Evolutionary conservation across 2,113 vertebrate species (phyloP), one percentile per base, ranked within the genome.

Genomic region (Campylomormyrus tamandua): DNA sequence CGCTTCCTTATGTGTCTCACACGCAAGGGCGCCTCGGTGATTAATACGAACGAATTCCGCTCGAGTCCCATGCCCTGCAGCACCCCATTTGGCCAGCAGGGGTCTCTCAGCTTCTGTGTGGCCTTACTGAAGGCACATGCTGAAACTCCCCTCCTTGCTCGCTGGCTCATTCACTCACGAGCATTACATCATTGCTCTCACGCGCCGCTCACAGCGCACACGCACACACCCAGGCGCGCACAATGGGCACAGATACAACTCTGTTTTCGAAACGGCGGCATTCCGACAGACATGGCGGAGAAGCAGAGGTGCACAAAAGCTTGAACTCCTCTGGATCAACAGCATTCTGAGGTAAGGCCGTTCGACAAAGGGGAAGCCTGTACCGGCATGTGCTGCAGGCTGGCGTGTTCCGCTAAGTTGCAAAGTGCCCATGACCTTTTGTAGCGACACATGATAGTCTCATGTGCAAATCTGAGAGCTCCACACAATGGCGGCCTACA

Each of bases 171-270:
- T 58, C 85, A 90, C 89, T 74, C 48, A 52, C 46, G 49, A 77
- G 83, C 84, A 90, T 90, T 90, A 90, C 89, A 87, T 90, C 89
- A 90, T 87, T 86, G 45, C 87, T 80, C 53, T 87, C 87, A 48
- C 85, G 62, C 49, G 45, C 49, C 4, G 27, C 45, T 85, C 83
- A 15, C 80, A 6, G 49, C 48, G 50, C 90, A 56, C 52, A n/a
- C 77, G 24, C 90, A 88, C 77, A 88, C 87, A 86, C 85, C 46
- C 83, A 50, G 27, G 27, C 85, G 27, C 85, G 31, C n/a, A 87
- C 85, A 87, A 87, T 56, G 50, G 85, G n/a, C 50, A 19, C 50
- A 19, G 27, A 46, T 87, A 52, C 46, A 52, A 53, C 85, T 87
- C 48, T 17, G 48, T 53, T 53, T 53, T 87, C n/a, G 13, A 46